These are phyloP conservation scores for Ophioninae sp. DNA, from an alignment of 2,888 invertebrate genomes.

Conservation along the genomic window DNA sequence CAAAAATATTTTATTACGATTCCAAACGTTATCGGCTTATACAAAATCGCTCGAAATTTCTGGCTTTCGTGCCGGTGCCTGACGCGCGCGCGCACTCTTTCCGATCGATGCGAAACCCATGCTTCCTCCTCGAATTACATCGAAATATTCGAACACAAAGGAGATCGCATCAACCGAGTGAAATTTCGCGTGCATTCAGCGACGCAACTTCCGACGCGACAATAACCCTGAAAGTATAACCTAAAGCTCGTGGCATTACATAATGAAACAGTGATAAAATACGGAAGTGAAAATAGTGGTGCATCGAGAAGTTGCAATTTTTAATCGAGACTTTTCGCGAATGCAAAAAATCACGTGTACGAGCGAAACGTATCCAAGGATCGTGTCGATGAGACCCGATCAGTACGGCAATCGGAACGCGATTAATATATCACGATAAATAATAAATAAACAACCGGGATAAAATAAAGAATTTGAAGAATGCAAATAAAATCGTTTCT, in stretches of 20 bases:
- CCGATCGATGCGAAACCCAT: background rate
- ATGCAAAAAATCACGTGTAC: background rate
- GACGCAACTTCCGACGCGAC: background rate
- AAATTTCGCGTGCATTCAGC: background rate
- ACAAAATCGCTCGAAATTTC: background rate
- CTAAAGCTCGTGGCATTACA: background rate
- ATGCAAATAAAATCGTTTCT: constrained; percentile 52
- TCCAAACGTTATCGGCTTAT: background rate
- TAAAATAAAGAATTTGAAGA: constrained; percentile 28
- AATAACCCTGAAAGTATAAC: background rate
- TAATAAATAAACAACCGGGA: background rate
- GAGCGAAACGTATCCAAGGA: background rate
- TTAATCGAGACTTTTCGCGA: background rate
- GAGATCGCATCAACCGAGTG: background rate
- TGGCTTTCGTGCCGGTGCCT: background rate
- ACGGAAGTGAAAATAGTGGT: background rate
- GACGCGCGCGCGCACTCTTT: background rate
- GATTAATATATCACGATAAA: background rate
- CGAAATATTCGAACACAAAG: background rate
- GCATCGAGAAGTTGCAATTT: background rate
- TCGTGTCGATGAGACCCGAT: background rate
- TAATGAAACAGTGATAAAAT: background rate
- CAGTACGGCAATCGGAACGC: background rate
- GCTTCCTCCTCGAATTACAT: background rate
- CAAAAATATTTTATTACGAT: background rate